These are phyloP conservation scores for Temnopleurus reevesii DNA, from an alignment of 53 echinoderm and acorn worm genomes.

Conservation along the genomic window DNA sequence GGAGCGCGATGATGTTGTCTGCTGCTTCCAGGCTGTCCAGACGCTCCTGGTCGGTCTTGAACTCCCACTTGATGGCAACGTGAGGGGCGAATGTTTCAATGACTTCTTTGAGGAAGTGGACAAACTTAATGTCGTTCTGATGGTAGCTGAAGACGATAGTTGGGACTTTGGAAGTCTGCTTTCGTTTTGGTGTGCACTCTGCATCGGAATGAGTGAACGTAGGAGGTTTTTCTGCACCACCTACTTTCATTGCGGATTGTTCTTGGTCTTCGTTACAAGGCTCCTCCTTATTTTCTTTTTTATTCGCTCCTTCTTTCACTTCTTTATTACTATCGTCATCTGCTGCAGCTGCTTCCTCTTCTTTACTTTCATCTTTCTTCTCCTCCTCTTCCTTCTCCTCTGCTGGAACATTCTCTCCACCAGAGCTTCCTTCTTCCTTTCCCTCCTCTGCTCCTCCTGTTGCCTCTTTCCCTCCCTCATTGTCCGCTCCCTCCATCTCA, in stretches of 20 bases:
- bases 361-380: constrained; percentile 1
- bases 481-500: background rate
- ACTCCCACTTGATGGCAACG: constrained; percentile 48
- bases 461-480: background rate
- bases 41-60: constrained; percentile 63
- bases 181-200: background rate
- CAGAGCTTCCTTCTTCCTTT: background rate
- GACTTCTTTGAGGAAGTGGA: constrained; percentile 26
- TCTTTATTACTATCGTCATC: background rate
- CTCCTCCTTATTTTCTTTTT: too few species aligned
- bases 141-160: constrained; percentile 77
- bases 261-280: background rate
- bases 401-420: background rate
- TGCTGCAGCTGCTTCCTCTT: background rate
- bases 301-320: background rate
- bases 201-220: background rate
- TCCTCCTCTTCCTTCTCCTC: background rate
- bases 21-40: constrained; percentile 73
- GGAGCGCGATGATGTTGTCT: constrained; percentile 66
- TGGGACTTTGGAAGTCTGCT: background rate
- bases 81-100: constrained; percentile 50
- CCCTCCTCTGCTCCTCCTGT: background rate
- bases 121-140: constrained; percentile 71
- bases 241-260: background rate
- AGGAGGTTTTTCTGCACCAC: background rate